Evolutionary conservation across 2,888 invertebrate genomes (phyloP), one percentile per base, ranked within the genome.

Genomic region (Agonopterix alstromeriana): DNA sequence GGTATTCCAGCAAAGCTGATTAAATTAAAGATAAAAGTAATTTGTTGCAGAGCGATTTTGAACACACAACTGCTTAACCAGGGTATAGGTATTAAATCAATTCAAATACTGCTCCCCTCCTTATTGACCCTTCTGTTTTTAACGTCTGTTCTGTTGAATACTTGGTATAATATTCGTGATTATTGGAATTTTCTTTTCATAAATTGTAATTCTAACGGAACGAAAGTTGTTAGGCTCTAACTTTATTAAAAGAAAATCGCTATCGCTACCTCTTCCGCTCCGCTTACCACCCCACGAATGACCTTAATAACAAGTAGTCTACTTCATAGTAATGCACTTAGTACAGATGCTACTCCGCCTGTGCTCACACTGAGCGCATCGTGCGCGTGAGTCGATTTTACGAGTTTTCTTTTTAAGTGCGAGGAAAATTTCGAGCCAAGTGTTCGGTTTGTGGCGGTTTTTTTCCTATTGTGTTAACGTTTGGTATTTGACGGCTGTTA

Each of bases 321-420:
- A 69, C 61, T 60, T 56, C 63, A 67, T 71, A 74, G 77, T 75
- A 75, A 66, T 67, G 69, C 49, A 50, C 68, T 71, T 78, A 85
- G 83, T 84, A 70, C 72, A 77, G 77, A 81, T 79, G 73, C 63
- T 67, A 77, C 80, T 79, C 80, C 65, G 77, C 77, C 79, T 67
- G 74, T 75, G 75, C 82, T 77, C 82, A 82, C 64, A 54, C 52
- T 56, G 79, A 76, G 76, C 58, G 27, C 27, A 27, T 27, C 27
- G 67, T 71, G 75, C 71, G 77, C 70, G 65, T 58, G 75, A 79
- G 76, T 77, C 60, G 59, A 61, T 61, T 46, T 53, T 52, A 49
- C 48, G 46, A 53, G 50, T 41, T 27, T 43, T 46, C 43, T 46
- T n/a, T 9, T 27, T 46, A 43, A 50, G 48, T 48, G 46, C 42